Conservation (phyloP, 92 coral and sea anemone species). For the Parazoanthus swiftii region DNA sequence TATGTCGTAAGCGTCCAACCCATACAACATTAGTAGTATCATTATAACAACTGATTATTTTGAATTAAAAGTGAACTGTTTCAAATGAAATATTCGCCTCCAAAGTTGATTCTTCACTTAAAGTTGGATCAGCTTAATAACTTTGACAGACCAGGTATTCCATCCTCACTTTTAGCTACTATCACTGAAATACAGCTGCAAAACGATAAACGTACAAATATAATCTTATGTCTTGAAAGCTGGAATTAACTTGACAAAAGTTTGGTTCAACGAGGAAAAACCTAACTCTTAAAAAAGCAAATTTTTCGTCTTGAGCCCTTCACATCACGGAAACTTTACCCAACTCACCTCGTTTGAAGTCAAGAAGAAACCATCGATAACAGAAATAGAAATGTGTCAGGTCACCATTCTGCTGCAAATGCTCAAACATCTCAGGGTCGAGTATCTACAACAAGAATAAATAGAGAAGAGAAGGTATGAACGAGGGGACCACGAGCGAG, state of each 20-base stretch:
- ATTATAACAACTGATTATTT: no score
- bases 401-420: constrained; percentile 91
- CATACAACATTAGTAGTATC: no score
- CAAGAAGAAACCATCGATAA: constrained; percentile 98
- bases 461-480: neutral
- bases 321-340: neutral
- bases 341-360: constrained; percentile 90
- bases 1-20: no score
- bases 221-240: no score
- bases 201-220: neutral
- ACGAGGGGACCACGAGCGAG: neutral
- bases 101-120: no score
- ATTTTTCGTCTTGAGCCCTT: neutral
- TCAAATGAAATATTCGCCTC: no score
- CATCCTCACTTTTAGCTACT: no score
- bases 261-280: no score
- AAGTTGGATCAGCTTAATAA: no score
- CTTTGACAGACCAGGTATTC: no score
- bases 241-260: neutral
- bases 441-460: constrained; percentile 55
- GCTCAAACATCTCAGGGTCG: constrained; percentile 97
- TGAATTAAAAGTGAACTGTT: no score
- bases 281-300: no score
- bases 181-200: neutral
- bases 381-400: constrained; percentile 97